Evolutionary conservation across 1,140 invertebrate genomes (phyloP), one percentile per base, ranked within the genome.

Genomic region (Papilio polyxenes): DNA sequence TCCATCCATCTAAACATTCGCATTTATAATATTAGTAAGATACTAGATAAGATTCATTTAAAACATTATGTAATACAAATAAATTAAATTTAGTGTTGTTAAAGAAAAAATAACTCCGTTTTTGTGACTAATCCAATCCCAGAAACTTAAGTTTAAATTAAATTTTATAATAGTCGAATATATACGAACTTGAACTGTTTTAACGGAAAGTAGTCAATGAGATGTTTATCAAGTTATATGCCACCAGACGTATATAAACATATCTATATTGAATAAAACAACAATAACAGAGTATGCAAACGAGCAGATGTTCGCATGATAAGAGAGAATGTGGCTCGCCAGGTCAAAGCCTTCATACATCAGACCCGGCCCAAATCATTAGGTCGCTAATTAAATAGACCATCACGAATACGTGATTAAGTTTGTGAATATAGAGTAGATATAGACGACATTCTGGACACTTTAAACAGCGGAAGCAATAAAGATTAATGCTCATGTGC

Each of bases 291-390:
- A 37, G 10, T 69, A 69, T 13, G 13, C 65, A 72, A 15, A 15
- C 13, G 23, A 15, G 3, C 8, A 31, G 13, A 72, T 40, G 23
- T 7, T 72, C 31, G 11, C 13, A 72, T 7, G 62, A 65, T 65
- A 65, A 31, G 20, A 31, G 9, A 65, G 3, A 11, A 15, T 31
- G 23, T 31, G 23, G 1, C 13, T 56, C 2, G 65, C 5, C 31
- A 17, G 65, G 65, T 15, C 65, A 72, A 40, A 72, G 31, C 31
- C 31, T 31, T 59, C 56, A 6, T 72, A 31, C 62, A 65, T 37
- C 62, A 20, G 82, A 75, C 15, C n/a, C 13, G 9, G 4, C 74
- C 74, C 74, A 75, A 56, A 77, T 65, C 23, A 65, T 65, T 65
- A 31, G 13, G 31, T 11, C 20, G 31, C 62, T 15, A 72, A 72